phyloP scores from a whole-genome alignment of 1,140 invertebrate species.

The Drosophila pandora region DNA sequence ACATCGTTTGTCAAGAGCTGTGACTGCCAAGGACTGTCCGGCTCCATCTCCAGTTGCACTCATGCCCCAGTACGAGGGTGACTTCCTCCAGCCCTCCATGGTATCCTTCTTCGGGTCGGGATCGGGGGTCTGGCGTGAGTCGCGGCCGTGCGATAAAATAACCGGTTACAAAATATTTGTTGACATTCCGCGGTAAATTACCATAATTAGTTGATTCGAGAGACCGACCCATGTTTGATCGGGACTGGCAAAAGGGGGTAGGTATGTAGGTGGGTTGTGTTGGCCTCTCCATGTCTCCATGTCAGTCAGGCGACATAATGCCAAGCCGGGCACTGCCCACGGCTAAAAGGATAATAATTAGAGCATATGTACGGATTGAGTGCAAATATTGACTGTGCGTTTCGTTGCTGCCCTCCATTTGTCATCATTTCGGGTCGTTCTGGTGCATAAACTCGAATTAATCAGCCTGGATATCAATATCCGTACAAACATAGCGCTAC shows the following conservation, averaged over 20 bases:
- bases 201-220: slow-evolving; percentile 80
- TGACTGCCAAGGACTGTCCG: slow-evolving; percentile 49
- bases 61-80: background rate
- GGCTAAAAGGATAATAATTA: slow-evolving; percentile 77
- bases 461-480: slow-evolving; percentile 68
- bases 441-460: slow-evolving; percentile 57
- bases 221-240: slow-evolving; percentile 72
- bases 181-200: slow-evolving; percentile 79
- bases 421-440: slow-evolving; percentile 45
- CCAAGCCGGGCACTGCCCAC: slow-evolving; percentile 59
- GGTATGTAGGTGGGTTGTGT: slow-evolving; percentile 1
- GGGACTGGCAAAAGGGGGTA: slow-evolving; percentile 14
- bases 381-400: slow-evolving; percentile 69
- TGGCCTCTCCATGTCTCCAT: slow-evolving; percentile 15
- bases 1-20: slow-evolving; percentile 76
- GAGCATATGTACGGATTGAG: slow-evolving; percentile 81
- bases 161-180: slow-evolving; percentile 77
- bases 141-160: slow-evolving; percentile 62
- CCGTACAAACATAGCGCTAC: slow-evolving; percentile 50
- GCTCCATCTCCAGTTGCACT: slow-evolving; percentile 4
- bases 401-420: slow-evolving; percentile 12
- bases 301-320: slow-evolving; percentile 64
- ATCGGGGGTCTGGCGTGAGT: slow-evolving; percentile 32
- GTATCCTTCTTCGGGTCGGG: background rate
- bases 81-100: background rate